Evolutionary conservation across 1,140 invertebrate species (phyloP).

Genomic region (Brachionus calyciflorus): DNA sequence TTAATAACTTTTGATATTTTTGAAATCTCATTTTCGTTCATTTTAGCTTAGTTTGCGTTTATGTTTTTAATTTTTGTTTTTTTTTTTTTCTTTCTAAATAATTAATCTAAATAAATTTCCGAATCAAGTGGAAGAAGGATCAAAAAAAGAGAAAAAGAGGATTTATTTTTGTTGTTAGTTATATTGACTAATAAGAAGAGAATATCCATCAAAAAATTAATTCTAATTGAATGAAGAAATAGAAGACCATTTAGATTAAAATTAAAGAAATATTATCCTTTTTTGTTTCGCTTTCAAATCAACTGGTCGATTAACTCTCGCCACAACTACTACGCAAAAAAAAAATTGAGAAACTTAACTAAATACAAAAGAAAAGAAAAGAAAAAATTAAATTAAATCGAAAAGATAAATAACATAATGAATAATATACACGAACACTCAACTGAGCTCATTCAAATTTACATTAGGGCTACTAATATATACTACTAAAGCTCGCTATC

Average conservation of each 20-base stretch:
- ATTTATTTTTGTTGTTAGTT: too few species aligned
- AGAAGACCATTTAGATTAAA: too few species aligned
- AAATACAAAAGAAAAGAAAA: neutral
- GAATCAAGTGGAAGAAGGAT: constrained; percentile 29
- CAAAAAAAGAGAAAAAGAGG: neutral
- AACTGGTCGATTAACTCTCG: constrained; percentile 36
- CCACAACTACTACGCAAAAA: constrained; percentile 3
- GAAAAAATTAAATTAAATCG: too few species aligned
- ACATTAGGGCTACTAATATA: too few species aligned
- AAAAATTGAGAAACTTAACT: neutral
- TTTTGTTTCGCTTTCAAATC: constrained; percentile 13
- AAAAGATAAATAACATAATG: too few species aligned
- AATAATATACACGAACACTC: too few species aligned
- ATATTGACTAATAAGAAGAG: too few species aligned
- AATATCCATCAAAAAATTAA: too few species aligned
- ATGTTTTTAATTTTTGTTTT: neutral
- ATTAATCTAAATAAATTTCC: constrained; percentile 19
- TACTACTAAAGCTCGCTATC: too few species aligned
- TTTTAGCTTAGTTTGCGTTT: neutral
- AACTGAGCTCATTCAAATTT: too few species aligned
- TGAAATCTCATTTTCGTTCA: neutral
- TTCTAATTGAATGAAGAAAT: neutral
- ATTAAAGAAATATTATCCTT: neutral
- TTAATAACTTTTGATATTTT: too few species aligned
- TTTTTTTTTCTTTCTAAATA: neutral